Evolutionary conservation across 2,797 vertebrate species (phyloP), one percentile per base, ranked within the genome.

Genomic region (Gila robusta): DNA sequence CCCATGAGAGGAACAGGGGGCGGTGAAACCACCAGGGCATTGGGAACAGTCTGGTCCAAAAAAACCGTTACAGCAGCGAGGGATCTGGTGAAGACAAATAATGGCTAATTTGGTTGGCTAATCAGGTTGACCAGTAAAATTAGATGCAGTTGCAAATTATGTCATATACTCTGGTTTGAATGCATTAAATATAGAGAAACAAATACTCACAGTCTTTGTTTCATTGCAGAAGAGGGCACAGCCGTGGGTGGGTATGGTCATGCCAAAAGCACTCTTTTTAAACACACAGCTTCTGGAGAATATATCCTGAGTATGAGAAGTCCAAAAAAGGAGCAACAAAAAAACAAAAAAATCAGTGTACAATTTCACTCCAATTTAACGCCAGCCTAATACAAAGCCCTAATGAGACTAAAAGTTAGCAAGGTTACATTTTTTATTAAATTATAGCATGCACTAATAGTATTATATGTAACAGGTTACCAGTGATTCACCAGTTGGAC

Each of bases 51-150:
- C 95, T 21, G 94, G 92, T 41, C 98, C 97, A 1, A 96, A 98
- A 94, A 99, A 99, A 0, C 98, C 98, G 90, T 91, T 94, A 91
- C 98, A 99, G 85, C 98, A 99, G 0, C 91, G 93, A 0, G 93
- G 94, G 35, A 93, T 94, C 98, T 99, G 85, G 88, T 92, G 89
- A 11, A 88, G 88, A 71, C 39, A 86, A 84, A 81, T 23, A 64
- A 79, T 32, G 21, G 32, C 47, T 78, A 23, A 79, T n/a, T 28
- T 17, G 23, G 41, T 7, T 23, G 19, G 9, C 7, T 41, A 39
- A 21, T 52, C 21, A 37, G 14, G 26, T 11, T 47, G 5, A 74
- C 8, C 12, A 49, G 28, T 21, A 52, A 67, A 83, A 26, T 4
- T 74, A 47, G 19, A 64, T 28, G 28, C 19, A 74, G 39, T 21